Conservation (phyloP, 2,888 invertebrate species). For the Erebia aethiops region DNA sequence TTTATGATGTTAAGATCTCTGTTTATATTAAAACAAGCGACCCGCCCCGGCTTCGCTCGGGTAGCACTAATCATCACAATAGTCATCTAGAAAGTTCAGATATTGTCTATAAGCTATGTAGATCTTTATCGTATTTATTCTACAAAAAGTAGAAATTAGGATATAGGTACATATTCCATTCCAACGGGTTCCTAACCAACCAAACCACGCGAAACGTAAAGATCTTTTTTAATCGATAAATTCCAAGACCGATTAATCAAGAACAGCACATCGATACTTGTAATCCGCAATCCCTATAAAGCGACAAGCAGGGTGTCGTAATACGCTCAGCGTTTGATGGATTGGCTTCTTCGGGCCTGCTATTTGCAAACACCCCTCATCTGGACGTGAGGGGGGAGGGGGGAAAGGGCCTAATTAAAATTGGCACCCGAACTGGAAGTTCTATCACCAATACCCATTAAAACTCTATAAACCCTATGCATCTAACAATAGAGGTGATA, state of each 20-base stretch:
- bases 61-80: too few relatives aligned
- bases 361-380: slow-evolving; percentile 83
- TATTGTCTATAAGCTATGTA: too few relatives aligned
- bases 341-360: slow-evolving; percentile 82
- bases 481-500: slow-evolving; percentile 42
- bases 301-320: slow-evolving; percentile 78
- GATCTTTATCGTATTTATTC: too few relatives aligned
- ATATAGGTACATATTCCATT: too few relatives aligned
- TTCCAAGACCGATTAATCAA: slow-evolving; percentile 37
- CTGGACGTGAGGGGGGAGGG: slow-evolving; percentile 52
- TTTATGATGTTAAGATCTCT: too few relatives aligned
- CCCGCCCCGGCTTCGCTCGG: too few relatives aligned
- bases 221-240: not conserved
- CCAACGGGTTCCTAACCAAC: too few relatives aligned
- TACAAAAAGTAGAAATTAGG: too few relatives aligned
- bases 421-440: slow-evolving; percentile 62
- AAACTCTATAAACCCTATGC: slow-evolving; percentile 44
- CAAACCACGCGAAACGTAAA: too few relatives aligned
- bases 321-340: slow-evolving; percentile 81
- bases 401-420: slow-evolving; percentile 74
- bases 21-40: too few relatives aligned
- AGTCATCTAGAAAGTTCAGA: too few relatives aligned
- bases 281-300: slow-evolving; percentile 53
- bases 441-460: slow-evolving; percentile 39
- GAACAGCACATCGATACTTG: slow-evolving; percentile 38